Evolutionary conservation across 1,140 invertebrate species (phyloP).

Genomic region (Nebria ingens): DNA sequence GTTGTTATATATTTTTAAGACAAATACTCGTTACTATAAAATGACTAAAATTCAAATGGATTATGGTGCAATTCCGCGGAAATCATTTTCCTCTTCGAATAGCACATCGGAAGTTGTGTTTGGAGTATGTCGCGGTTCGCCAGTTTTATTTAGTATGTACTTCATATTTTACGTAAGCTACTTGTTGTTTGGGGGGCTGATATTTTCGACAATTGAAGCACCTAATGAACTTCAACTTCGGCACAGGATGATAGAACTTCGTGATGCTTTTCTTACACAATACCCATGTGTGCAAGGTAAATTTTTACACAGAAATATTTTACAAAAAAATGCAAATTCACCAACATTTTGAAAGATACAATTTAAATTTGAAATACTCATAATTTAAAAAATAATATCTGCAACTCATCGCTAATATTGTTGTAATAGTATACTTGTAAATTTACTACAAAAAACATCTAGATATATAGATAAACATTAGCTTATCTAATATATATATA

Average conservation of each 20-base stretch:
- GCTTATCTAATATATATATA: too few species aligned
- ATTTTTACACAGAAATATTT: too few species aligned
- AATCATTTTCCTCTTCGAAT: not conserved
- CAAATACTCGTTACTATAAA: too few species aligned
- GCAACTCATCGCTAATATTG: too few species aligned
- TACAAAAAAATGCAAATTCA: too few species aligned
- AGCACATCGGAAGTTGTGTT: not conserved
- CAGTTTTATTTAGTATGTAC: slow-evolving; percentile 40
- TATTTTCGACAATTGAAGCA: slow-evolving; percentile 66
- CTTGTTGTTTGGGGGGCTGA: slow-evolving; percentile 58
- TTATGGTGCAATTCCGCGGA: not conserved
- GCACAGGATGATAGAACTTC: slow-evolving; percentile 39
- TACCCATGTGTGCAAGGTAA: slow-evolving; percentile 45
- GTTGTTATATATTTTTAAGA: too few species aligned
- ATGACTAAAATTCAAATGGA: slow-evolving; percentile 1
- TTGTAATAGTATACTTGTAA: too few species aligned
- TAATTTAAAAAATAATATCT: too few species aligned
- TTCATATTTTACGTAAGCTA: slow-evolving; percentile 59
- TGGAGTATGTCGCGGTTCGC: slow-evolving; percentile 16
- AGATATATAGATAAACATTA: too few species aligned
- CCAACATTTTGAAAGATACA: too few species aligned
- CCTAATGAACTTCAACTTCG: slow-evolving; percentile 50
- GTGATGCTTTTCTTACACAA: slow-evolving; percentile 44
- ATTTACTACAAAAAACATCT: too few species aligned
- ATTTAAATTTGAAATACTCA: too few species aligned